Base-by-base conservation (phyloP, 2,113 vertebrate genomes). In the Noctilio leporinus region DNA sequence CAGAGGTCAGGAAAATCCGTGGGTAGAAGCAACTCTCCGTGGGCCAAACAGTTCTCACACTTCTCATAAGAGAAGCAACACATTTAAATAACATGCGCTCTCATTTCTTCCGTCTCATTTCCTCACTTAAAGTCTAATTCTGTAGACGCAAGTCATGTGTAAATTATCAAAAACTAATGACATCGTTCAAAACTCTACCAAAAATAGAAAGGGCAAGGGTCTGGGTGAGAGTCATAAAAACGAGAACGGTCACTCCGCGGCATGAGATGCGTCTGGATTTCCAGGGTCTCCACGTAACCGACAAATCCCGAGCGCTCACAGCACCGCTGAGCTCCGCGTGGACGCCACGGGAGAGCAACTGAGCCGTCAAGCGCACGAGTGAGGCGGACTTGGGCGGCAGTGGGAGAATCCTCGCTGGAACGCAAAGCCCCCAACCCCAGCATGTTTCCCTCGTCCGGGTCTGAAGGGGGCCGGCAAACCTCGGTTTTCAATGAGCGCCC, bases 111-210 rank as follows among this genome's bases (percentile, higher is more conserved):
- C 22, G 67, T 47, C 15, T 19, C 86, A 47, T 80, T 94, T 86
- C 12, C 53, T 86, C 86, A 77, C 70, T 59, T 76, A 85, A 94
- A 92, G 77, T 38, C 55, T 51, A 19, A 73, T 69, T 94, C 30
- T 75, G 22, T 62, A 91, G 70, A 55, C 89, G 86, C 62, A 85
- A 86, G 82, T 67, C 47, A 76, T 51, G 62, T 69, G 15, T 33
- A 96, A 82, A 65, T 93, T 33, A 81, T 59, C 49, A 67, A 10
- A 92, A 75, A 95, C 19, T 55, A 84, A 86, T 86, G 65, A 75
- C 10, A 76, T 40, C 88, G 83, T 89, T 70, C 30, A 76, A 86
- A 83, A 81, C 14, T 53, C 33, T 55, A 89, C 51, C 14, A 62
- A 76, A 78, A 83, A 80, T 35, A 30, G 70, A 76, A 86, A 92